Evolutionary conservation across 2,797 vertebrate species (phyloP), one percentile per base, ranked within the genome.

Genomic region (Myotis findleyi): DNA sequence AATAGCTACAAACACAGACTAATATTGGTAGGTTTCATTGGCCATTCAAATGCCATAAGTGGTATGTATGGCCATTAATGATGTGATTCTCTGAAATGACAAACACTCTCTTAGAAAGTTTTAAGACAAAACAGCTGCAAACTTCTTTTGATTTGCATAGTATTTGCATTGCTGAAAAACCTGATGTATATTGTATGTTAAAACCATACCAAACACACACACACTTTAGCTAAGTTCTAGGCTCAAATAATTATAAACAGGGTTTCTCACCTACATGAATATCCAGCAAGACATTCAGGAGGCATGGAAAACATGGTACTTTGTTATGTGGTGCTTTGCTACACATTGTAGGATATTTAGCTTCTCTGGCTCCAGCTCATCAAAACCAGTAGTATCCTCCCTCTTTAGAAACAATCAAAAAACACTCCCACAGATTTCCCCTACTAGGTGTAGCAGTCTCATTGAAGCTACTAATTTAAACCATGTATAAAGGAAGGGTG

Each of bases 121-220:
- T 95, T 71, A 73, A 81, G 59, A n/a, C n/a, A 89, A 94, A 77
- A 64, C 21, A 93, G 33, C 36, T 17, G 80, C 20, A 20, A 59
- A 51, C 16, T 85, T 81, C 33, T 47, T 87, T 87, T 81, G 49
- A 68, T 96, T 85, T 81, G 38, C 47, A 72, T 6, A 75, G 4
- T 38, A 49, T 11, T 72, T 92, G 25, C 12, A 62, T 59, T 79
- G 20, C 62, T 90, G 21, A 64, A 93, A 94, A 83, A 68, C 23
- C 23, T 62, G 21, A 2, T 76, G 20, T 51, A 36, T 53, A 51
- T 13, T 53, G 7, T 80, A 30, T 90, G 53, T 33, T 80, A 91
- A 93, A 90, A 68, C 16, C 33, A 79, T 59, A 14, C 9, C 9
- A 47, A 25, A 87, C 18, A n/a, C 53, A 44, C n/a, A 81, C n/a